Conservation (phyloP, 2,888 invertebrate species). For the Tachina lurida region DNA sequence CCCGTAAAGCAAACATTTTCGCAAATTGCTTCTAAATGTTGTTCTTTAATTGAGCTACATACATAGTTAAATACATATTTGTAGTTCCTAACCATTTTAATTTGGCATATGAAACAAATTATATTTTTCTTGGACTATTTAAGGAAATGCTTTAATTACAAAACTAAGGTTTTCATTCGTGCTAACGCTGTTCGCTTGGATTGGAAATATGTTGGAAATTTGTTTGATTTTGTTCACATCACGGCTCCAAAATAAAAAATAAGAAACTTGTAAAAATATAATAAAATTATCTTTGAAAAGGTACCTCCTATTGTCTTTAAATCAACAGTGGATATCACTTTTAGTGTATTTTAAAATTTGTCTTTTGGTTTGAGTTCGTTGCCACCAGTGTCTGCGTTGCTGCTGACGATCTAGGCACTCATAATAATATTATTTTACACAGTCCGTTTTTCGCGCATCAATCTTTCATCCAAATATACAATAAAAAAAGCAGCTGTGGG, state of each 20-base stretch:
- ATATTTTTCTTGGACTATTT: not conserved
- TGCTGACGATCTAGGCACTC: conserved; percentile 10
- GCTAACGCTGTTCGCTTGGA: conserved; percentile 3
- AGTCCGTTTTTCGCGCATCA: conserved; percentile 35
- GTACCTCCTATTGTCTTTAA: not conserved
- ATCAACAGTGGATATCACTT: conserved; percentile 20
- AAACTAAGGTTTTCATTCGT: not conserved
- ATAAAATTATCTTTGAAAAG: not conserved
- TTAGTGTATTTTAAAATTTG: not conserved
- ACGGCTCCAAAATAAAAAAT: not conserved
- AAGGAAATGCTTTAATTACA: not conserved
- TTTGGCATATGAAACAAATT: conserved; percentile 4
- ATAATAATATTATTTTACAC: conserved; percentile 24
- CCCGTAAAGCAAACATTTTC: not conserved
- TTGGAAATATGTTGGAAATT: conserved; percentile 13
- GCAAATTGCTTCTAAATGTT: conserved; percentile 14
- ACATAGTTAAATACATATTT: not conserved
- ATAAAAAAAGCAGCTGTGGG: conserved; percentile 67
- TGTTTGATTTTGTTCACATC: not conserved
- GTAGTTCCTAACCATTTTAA: not conserved
- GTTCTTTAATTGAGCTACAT: not conserved
- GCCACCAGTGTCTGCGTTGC: not conserved
- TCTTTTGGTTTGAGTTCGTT: conserved; percentile 19
- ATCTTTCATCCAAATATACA: conserved; percentile 42
- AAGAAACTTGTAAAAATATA: not conserved